These are phyloP conservation scores for Leuciscus idus DNA, from an alignment of 2,113 vertebrate species.

Conservation along the genomic window DNA sequence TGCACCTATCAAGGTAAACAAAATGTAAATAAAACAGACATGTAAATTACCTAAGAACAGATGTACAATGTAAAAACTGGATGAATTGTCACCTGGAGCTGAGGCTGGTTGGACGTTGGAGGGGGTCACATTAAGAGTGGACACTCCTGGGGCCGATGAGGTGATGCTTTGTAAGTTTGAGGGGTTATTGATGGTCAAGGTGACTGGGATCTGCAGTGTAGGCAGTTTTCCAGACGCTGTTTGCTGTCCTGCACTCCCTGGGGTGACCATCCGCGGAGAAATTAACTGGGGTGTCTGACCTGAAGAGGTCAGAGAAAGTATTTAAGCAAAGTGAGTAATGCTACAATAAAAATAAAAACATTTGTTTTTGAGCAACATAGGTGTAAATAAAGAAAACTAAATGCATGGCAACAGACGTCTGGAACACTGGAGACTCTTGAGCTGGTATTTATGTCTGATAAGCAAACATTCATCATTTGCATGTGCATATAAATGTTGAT, in stretches of 20 bases:
- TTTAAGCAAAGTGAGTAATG: background rate
- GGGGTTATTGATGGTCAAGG: slow-evolving; percentile 79
- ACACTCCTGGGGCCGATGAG: slow-evolving; percentile 16
- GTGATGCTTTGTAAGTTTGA: slow-evolving; percentile 55
- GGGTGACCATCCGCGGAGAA: slow-evolving; percentile 76
- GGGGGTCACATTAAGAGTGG: slow-evolving; percentile 20
- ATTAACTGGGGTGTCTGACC: slow-evolving; percentile 82
- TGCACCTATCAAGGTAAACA: background rate
- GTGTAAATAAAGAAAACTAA: background rate
- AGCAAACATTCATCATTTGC: background rate
- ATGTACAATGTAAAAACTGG: background rate
- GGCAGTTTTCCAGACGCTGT: slow-evolving; percentile 76
- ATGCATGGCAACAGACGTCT: background rate
- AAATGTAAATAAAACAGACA: background rate
- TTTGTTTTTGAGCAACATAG: background rate
- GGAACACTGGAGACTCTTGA: background rate
- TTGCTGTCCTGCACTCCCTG: slow-evolving; percentile 50
- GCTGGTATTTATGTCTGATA: background rate
- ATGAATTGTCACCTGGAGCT: background rate
- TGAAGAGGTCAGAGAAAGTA: slow-evolving; percentile 47
- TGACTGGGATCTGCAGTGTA: slow-evolving; percentile 79
- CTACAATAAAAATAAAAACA: too few relatives aligned
- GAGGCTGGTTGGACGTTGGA: slow-evolving; percentile 11
- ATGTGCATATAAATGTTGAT: too few relatives aligned
- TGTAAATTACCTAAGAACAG: background rate